phyloP scores from a whole-genome alignment of 2,888 invertebrate genomes.

The Catocala fraxini region DNA sequence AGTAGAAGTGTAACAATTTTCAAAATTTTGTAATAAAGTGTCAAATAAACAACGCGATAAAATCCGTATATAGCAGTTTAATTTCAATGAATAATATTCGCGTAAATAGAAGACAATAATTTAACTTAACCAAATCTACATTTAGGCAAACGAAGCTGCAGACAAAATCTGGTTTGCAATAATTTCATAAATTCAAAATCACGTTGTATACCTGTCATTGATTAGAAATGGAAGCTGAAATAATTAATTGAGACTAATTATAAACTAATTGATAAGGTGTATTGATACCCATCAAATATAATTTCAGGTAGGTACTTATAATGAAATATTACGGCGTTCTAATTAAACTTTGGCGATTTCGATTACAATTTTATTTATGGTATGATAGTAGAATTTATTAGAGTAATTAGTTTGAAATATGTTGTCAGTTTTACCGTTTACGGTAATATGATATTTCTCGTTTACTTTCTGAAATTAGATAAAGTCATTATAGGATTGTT shows the following conservation, averaged over 20 bases:
- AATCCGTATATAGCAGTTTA: no score
- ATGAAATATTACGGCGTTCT: slow-evolving; percentile 40
- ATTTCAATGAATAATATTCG: no score
- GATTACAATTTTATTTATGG: slow-evolving; percentile 43
- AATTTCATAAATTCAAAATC: no score
- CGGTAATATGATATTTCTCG: slow-evolving; percentile 5
- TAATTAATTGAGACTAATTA: slow-evolving; percentile 1
- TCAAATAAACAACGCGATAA: no score
- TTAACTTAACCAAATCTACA: no score
- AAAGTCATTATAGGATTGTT: no score
- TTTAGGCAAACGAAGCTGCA: no score
- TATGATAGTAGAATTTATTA: slow-evolving; percentile 40
- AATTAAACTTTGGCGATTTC: slow-evolving; percentile 49
- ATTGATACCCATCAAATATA: slow-evolving; percentile 40
- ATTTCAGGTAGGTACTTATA: slow-evolving; percentile 29
- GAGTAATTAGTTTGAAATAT: slow-evolving; percentile 42
- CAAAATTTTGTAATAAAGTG: no score
- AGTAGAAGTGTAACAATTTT: no score
- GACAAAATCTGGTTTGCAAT: no score
- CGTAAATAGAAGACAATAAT: no score
- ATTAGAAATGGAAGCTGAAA: neutral
- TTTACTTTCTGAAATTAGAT: neutral
- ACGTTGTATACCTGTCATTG: no score
- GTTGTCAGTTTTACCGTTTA: slow-evolving; percentile 24
- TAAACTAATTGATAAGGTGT: slow-evolving; percentile 30